phyloP scores from a whole-genome alignment of 2,888 invertebrate genomes.

The Venustoraphidia nigricollis region DNA sequence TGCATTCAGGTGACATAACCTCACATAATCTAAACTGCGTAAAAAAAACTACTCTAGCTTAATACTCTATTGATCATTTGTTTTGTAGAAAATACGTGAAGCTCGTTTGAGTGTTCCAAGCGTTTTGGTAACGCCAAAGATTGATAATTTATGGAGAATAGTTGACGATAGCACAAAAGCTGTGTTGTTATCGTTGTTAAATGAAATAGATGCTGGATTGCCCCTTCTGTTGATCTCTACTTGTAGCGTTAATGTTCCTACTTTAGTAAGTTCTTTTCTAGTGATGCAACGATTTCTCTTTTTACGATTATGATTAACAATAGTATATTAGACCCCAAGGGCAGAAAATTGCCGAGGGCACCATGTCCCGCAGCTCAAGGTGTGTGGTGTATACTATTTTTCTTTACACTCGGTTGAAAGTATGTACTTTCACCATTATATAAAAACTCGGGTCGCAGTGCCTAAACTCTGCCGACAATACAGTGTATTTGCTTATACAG shows the following conservation, averaged over 20 bases:
- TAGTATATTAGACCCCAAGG: no score
- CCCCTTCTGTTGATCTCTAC: slow-evolving; percentile 24
- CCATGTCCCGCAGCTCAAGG: no score
- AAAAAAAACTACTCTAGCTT: background rate
- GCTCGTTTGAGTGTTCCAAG: slow-evolving; percentile 21
- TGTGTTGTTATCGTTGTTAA: slow-evolving; percentile 20
- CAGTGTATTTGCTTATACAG: no score
- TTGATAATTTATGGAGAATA: slow-evolving; percentile 26
- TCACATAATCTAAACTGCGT: no score
- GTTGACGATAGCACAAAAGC: slow-evolving; percentile 21
- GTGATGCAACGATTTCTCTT: no score
- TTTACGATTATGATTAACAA: no score
- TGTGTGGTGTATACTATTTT: no score
- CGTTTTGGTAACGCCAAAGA: slow-evolving; percentile 20
- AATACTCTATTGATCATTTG: background rate
- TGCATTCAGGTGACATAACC: slow-evolving; percentile 14
- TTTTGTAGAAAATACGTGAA: slow-evolving; percentile 16
- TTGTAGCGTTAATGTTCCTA: slow-evolving; percentile 21
- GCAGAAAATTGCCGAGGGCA: no score
- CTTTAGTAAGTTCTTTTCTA: slow-evolving; percentile 15
- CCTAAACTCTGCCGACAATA: no score
- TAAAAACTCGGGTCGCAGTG: no score
- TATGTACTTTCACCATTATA: no score
- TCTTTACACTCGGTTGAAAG: no score
- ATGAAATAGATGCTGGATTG: slow-evolving; percentile 23